Percentiles rank a stretch among this genome's conserved stretches.
Conservation (phyloP, 2,113 vertebrate species). For the Macroglossus sobrinus region DNA sequence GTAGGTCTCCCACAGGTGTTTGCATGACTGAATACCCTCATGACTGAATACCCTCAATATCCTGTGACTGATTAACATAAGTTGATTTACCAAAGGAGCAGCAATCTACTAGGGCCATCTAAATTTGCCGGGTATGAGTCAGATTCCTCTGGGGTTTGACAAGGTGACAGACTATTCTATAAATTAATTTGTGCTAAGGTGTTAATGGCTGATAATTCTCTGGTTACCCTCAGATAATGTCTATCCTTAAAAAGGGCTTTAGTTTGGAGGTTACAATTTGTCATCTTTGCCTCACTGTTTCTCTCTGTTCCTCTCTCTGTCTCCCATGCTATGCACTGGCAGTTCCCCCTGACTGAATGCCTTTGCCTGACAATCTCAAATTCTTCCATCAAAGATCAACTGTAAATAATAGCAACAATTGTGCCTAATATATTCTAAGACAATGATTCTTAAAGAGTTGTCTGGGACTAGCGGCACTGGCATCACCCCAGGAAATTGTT, state of each 20-base stretch:
- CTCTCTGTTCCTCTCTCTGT: background rate
- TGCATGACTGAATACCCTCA: background rate
- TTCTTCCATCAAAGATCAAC: background rate
- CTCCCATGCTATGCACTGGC: background rate
- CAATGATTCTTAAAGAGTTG: background rate
- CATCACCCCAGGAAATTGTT: background rate
- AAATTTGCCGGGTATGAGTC: background rate
- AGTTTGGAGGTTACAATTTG: background rate
- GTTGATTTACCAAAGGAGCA: background rate
- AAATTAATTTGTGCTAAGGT: slow-evolving; percentile 22
- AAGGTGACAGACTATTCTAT: background rate
- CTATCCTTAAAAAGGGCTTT: background rate
- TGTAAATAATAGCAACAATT: background rate
- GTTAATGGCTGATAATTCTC: slow-evolving; percentile 13
- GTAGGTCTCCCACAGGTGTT: background rate
- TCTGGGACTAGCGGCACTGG: background rate
- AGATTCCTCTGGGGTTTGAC: background rate
- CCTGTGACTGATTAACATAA: background rate
- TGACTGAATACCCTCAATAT: too few species aligned
- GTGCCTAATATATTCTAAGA: background rate
- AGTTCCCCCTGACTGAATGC: background rate
- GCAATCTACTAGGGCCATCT: background rate
- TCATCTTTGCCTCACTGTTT: background rate
- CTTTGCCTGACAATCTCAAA: background rate
- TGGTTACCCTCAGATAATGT: slow-evolving; percentile 2